A percentile compares a stretch with the other conserved stretches of the same genome.
Conservation (phyloP, 2,113 vertebrate genomes). For the Tauraco erythrolophus region DNA sequence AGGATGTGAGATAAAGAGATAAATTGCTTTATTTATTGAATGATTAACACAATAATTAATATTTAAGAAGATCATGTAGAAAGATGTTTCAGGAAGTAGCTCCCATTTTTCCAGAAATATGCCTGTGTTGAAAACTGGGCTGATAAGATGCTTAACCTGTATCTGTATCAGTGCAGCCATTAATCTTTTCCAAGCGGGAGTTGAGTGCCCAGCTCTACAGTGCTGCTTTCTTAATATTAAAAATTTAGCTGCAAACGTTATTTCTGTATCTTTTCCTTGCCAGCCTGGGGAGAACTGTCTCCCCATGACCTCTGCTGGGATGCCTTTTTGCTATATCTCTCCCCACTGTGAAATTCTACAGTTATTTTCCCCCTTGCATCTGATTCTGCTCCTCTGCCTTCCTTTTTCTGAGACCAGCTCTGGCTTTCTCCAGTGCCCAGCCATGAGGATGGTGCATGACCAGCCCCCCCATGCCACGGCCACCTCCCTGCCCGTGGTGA, state of each 20-base stretch:
- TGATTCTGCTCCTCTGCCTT: not conserved
- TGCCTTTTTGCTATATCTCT: not conserved
- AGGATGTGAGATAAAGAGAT: not conserved
- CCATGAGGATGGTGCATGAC: accelerated
- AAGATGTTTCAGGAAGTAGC: not conserved
- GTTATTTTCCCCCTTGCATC: not conserved
- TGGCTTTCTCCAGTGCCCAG: not conserved
- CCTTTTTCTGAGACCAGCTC: not conserved
- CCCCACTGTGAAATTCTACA: not conserved
- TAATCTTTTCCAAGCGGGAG: not conserved
- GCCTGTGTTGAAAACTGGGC: not conserved
- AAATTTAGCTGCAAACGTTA: not conserved
- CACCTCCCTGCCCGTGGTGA: accelerated
- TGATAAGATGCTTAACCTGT: not conserved
- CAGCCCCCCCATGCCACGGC: not conserved
- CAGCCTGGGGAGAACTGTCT: not conserved
- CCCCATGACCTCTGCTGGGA: not conserved
- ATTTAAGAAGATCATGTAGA: not conserved
- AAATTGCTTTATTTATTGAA: not conserved
- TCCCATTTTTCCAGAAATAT: not conserved
- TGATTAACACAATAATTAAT: not conserved
- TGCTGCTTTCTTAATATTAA: not conserved
- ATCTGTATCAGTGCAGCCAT: not conserved
- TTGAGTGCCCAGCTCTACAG: not conserved
- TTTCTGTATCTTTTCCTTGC: not conserved